Evolutionary conservation across 2,797 vertebrate genomes (phyloP).

Genomic region (Phyllotis vaccarum): DNA sequence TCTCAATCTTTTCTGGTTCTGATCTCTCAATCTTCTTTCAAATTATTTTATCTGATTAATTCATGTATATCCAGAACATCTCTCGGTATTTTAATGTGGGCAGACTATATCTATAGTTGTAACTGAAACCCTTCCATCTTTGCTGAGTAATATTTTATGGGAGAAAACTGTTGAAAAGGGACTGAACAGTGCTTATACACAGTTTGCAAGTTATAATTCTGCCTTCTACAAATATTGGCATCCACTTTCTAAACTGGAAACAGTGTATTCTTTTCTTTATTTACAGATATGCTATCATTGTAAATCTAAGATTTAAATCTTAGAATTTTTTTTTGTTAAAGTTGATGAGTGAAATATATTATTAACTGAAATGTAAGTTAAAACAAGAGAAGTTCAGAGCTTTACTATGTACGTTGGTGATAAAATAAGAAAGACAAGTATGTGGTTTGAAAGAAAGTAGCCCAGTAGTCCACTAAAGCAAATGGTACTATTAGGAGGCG

Average conservation of each 20-base stretch:
- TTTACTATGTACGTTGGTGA: neutral
- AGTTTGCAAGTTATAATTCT: neutral
- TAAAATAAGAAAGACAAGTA: neutral
- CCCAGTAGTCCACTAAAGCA: no score
- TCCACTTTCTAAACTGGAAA: neutral
- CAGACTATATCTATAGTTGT: neutral
- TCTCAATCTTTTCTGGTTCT: neutral
- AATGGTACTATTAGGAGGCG: neutral
- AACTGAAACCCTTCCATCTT: neutral
- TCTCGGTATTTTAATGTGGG: neutral
- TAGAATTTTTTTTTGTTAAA: neutral
- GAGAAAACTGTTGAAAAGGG: no score
- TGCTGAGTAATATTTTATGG: neutral
- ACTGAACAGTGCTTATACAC: neutral
- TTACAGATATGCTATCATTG: neutral
- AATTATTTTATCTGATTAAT: neutral
- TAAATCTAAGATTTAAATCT: neutral
- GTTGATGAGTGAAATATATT: neutral
- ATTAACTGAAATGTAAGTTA: neutral
- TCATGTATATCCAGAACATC: neutral
- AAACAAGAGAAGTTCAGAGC: neutral
- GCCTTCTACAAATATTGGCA: neutral
- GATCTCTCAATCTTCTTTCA: neutral
- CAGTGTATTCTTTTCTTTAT: neutral
- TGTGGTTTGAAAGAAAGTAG: neutral